phyloP scores from a whole-genome alignment of 2,888 invertebrate species.

The Eudemis profundana region DNA sequence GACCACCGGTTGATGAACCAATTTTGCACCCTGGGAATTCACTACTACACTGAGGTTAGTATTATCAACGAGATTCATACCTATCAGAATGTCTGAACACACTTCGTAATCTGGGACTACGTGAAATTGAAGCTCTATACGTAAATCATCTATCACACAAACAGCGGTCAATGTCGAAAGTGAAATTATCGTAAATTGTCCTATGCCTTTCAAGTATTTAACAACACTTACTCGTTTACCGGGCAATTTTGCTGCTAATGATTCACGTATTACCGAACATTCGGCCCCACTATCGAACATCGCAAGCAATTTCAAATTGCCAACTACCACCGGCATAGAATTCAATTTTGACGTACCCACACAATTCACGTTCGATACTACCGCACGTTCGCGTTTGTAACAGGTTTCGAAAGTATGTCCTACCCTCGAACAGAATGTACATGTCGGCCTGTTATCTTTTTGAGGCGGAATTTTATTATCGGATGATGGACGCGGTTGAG shows the following conservation, averaged over 20 bases:
- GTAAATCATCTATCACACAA: slow-evolving; percentile 46
- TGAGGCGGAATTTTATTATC: slow-evolving; percentile 23
- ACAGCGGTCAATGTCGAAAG: slow-evolving; percentile 30
- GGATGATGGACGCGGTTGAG: not conserved
- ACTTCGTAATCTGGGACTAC: too few relatives aligned
- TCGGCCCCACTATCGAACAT: slow-evolving; percentile 56
- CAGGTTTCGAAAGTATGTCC: slow-evolving; percentile 54
- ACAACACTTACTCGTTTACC: slow-evolving; percentile 45
- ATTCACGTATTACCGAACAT: slow-evolving; percentile 52
- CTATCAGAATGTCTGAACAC: slow-evolving; percentile 44
- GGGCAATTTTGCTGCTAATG: slow-evolving; percentile 49
- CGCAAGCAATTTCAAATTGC: slow-evolving; percentile 35
- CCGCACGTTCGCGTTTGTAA: slow-evolving; percentile 47
- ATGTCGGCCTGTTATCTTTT: slow-evolving; percentile 42
- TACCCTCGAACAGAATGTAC: slow-evolving; percentile 48
- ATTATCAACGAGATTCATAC: slow-evolving; percentile 46
- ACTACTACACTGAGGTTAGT: slow-evolving; percentile 46
- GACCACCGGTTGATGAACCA: slow-evolving; percentile 42
- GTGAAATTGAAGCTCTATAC: slow-evolving; percentile 49
- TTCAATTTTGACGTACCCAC: slow-evolving; percentile 42
- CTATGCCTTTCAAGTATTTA: slow-evolving; percentile 49
- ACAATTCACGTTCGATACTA: slow-evolving; percentile 50
- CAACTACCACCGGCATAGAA: slow-evolving; percentile 42
- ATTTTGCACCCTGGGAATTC: slow-evolving; percentile 40
- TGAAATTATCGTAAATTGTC: slow-evolving; percentile 48